Evolutionary conservation across 2,888 invertebrate genomes (phyloP), one percentile per base, ranked within the genome.

Genomic region (Autographa gamma): DNA sequence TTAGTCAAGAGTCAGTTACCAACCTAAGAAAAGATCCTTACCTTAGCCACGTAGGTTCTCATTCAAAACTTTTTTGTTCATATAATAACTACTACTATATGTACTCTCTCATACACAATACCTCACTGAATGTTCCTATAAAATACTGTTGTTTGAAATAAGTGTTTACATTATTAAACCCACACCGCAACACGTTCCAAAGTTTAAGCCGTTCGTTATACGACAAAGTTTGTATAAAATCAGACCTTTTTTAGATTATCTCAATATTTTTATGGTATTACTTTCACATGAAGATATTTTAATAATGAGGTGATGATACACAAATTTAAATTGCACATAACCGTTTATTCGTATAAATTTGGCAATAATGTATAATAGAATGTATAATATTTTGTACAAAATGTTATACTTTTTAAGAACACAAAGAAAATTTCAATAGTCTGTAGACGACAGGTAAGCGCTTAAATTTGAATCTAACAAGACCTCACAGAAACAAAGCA

Each of bases 101-200:
- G 5, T 38, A 38, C 38, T 9, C 38, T 14, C 43, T 43, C n/a
- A n/a, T 48, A 48, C 7, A 48, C n/a, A 14, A 0, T 6, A 48
- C 48, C 48, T 48, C 48, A n/a, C n/a, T 48, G 48, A n/a, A n/a
- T n/a, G 6, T n/a, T n/a, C 2, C 8, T n/a, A 7, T 48, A 48
- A 5, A 48, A n/a, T 48, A 48, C 48, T 7, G 6, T n/a, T n/a
- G 48, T 48, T 48, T 48, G 48, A 48, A 48, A 48, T 48, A 48
- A 48, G 48, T 48, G n/a, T 48, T n/a, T 48, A 48, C 48, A 48
- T 48, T 48, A 48, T 48, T 48, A 48, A 43, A 48, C n/a, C 48
- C n/a, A 48, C n/a, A 7, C 48, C 48, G n/a, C 48, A 48, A 48
- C n/a, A n/a, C n/a, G 7, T 48, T 16, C n/a, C n/a, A n/a, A 48